These are phyloP conservation scores for Camelus bactrianus DNA, from an alignment of 2,113 vertebrate genomes.

Conservation along the genomic window DNA sequence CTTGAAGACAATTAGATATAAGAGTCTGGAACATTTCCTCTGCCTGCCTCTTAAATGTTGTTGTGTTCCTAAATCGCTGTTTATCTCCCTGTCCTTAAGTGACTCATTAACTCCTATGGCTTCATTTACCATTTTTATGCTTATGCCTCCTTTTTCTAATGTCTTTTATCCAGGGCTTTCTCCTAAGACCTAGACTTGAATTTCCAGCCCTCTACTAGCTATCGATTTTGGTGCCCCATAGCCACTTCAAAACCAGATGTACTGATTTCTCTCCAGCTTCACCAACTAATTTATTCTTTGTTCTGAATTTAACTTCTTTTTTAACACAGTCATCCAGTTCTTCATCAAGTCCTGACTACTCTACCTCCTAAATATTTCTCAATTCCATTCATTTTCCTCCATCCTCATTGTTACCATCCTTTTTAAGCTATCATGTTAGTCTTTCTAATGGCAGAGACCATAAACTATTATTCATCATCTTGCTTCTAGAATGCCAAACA, in stretches of 20 bases:
- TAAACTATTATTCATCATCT: not conserved
- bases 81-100: not conserved
- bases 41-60: not conserved
- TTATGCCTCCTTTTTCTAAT: not conserved
- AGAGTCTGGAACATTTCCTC: not conserved
- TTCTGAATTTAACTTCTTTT: not conserved
- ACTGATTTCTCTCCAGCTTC: not conserved
- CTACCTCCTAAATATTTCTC: not conserved
- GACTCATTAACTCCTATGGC: not conserved
- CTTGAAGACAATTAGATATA: not conserved
- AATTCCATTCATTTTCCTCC: not conserved
- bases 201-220: not conserved
- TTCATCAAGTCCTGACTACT: not conserved
- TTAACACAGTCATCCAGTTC: not conserved
- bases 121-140: constrained; percentile 15
- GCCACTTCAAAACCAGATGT: not conserved
- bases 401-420: not conserved
- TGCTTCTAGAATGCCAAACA: not conserved
- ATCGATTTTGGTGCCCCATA: not conserved
- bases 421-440: not conserved
- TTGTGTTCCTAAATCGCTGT: not conserved
- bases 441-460: not conserved
- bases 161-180: not conserved
- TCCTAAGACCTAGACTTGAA: not conserved
- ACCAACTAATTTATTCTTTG: not conserved